Conservation (phyloP, 2,888 invertebrate species). For the Megamerina dolium region DNA sequence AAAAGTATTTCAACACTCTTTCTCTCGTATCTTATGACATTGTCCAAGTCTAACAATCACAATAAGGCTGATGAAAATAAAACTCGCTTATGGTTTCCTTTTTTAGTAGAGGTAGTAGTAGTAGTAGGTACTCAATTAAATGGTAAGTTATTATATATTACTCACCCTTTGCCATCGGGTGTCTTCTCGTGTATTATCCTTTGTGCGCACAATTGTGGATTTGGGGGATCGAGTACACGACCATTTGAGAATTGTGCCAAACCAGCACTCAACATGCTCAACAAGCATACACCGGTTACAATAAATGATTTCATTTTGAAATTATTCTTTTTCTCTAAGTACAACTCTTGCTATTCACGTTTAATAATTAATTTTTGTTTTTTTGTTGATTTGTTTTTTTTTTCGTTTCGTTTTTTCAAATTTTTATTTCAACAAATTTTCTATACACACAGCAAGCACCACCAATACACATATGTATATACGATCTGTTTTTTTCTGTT, state of each 20-base stretch:
- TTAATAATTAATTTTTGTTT: not conserved
- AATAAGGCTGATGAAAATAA: too few relatives aligned
- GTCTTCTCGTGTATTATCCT: slow-evolving; percentile 66
- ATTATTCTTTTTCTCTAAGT: slow-evolving; percentile 2
- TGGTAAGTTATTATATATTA: slow-evolving; percentile 9
- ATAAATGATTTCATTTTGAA: slow-evolving; percentile 44
- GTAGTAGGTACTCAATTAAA: too few relatives aligned
- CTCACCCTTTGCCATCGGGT: slow-evolving; percentile 63
- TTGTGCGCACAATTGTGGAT: slow-evolving; percentile 68
- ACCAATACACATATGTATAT: slow-evolving; percentile 5
- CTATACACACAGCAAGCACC: slow-evolving; percentile 7
- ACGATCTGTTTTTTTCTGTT: too few relatives aligned
- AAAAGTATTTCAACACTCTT: too few relatives aligned
- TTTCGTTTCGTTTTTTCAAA: slow-evolving; percentile 21
- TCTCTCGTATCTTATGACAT: too few relatives aligned
- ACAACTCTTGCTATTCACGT: slow-evolving; percentile 3
- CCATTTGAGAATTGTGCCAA: slow-evolving; percentile 70
- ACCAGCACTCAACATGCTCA: slow-evolving; percentile 42
- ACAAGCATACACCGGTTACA: slow-evolving; percentile 49
- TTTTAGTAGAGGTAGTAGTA: too few relatives aligned
- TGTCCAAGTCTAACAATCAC: too few relatives aligned
- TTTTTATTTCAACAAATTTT: slow-evolving; percentile 6
- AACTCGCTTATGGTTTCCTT: too few relatives aligned
- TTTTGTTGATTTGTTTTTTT: slow-evolving; percentile 22
- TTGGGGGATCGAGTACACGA: slow-evolving; percentile 71